Percentiles rank a stretch among this genome's conserved stretches.
phyloP scores from a whole-genome alignment of 2,888 invertebrate species.

The Mesorhabditis sp. region DNA sequence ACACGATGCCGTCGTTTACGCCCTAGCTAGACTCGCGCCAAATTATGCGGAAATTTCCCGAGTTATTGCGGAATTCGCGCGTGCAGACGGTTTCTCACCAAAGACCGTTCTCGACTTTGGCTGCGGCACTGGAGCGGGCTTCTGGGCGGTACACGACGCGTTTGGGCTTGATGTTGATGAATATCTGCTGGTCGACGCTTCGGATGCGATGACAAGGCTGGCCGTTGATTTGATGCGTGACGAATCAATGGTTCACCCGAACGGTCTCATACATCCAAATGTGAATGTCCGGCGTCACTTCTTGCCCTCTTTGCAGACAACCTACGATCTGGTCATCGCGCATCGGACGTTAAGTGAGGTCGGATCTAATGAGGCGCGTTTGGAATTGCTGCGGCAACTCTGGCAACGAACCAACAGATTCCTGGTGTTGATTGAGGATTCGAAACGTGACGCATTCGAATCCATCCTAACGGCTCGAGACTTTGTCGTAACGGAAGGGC shows the following conservation, averaged over 20 bases:
- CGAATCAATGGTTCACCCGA: constrained; percentile 14
- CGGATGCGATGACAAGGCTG: constrained; percentile 77
- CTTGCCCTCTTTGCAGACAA: constrained; percentile 42
- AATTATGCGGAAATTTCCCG: constrained; percentile 51
- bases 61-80: constrained; percentile 57
- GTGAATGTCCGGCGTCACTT: constrained; percentile 45
- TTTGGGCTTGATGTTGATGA: constrained; percentile 69
- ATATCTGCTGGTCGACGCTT: constrained; percentile 80
- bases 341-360: constrained; percentile 49
- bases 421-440: constrained; percentile 50
- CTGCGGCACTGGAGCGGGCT: constrained; percentile 78
- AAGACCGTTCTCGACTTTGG: constrained; percentile 82
- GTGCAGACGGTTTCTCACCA: constrained; percentile 68
- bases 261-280: constrained; percentile 37
- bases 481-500: constrained; percentile 69
- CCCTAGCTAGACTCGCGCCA: constrained; percentile 43
- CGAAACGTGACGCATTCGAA: constrained; percentile 63
- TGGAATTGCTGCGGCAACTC: constrained; percentile 38
- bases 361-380: constrained; percentile 35
- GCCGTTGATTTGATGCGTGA: constrained; percentile 52
- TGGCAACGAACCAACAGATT: constrained; percentile 51
- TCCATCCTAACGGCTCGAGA: constrained; percentile 80
- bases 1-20: constrained; percentile 43
- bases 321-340: constrained; percentile 50
- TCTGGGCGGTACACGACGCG: constrained; percentile 66